A percentile compares a stretch with the other conserved stretches of the same genome.
phyloP scores from a whole-genome alignment of 2,797 vertebrate species.

The Onychomys leucogaster region DNA sequence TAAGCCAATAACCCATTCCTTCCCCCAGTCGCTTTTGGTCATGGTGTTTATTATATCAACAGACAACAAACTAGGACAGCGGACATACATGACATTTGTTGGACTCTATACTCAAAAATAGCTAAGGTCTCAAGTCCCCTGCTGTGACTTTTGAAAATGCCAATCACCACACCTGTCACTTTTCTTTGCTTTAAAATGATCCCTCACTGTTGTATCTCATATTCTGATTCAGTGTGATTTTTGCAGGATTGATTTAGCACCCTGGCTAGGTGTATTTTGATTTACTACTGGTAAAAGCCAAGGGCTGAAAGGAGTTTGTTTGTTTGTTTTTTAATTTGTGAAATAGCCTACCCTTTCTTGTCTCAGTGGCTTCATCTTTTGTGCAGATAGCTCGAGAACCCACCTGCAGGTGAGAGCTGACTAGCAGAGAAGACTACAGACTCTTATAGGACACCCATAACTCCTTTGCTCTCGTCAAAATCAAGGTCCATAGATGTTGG shows the following conservation, averaged over 20 bases:
- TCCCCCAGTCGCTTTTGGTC: not conserved
- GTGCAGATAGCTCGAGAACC: not conserved
- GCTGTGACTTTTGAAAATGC: not conserved
- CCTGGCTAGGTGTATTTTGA: not conserved
- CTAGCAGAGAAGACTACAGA: not conserved
- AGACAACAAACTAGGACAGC: not conserved
- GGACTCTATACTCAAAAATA: not conserved
- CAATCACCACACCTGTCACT: not conserved
- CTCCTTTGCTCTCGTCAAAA: not conserved
- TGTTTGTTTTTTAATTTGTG: not conserved
- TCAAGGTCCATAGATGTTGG: not conserved
- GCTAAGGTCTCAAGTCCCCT: not conserved
- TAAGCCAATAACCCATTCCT: not conserved
- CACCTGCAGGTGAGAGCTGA: not conserved
- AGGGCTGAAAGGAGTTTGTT: not conserved
- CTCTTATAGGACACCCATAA: accelerated
- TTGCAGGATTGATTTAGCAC: slow-evolving; percentile 9
- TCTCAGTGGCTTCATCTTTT: not conserved
- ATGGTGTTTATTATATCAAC: no score
- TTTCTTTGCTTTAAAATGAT: not conserved
- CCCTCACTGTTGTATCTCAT: not conserved
- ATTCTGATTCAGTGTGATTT: not conserved
- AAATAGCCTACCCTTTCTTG: not conserved
- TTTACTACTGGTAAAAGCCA: not conserved
- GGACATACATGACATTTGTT: not conserved